Evolutionary conservation across 2,888 invertebrate genomes (phyloP).

Genomic region (Cheilosia vulpina): DNA sequence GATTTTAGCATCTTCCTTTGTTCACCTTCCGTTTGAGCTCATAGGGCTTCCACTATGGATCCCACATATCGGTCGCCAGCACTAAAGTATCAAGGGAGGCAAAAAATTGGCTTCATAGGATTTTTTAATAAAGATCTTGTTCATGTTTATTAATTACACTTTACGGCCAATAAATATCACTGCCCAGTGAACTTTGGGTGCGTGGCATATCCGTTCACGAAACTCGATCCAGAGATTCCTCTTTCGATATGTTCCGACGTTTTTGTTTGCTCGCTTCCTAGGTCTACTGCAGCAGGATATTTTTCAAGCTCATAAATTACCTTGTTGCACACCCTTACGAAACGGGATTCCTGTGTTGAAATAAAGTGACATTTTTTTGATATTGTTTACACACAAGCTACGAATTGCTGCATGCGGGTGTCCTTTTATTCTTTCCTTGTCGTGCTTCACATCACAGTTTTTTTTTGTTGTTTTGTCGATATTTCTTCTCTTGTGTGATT

Average conservation of each 20-base stretch:
- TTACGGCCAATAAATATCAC: conserved; percentile 55
- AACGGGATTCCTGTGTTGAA: conserved; percentile 67
- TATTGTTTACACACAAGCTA: conserved; percentile 73
- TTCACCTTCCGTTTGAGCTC: neutral
- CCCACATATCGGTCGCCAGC: neutral
- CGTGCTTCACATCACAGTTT: conserved; percentile 40
- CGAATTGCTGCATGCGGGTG: conserved; percentile 74
- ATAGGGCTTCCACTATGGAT: conserved; percentile 45
- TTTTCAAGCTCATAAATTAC: conserved; percentile 56
- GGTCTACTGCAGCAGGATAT: conserved; percentile 15
- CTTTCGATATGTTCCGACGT: conserved; percentile 35
- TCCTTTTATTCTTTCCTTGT: conserved; percentile 65
- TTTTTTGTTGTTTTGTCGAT: neutral
- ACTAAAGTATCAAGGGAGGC: conserved; percentile 28
- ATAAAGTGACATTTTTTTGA: conserved; percentile 61
- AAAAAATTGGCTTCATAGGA: conserved; percentile 30
- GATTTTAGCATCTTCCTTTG: neutral
- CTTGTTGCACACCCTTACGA: conserved; percentile 20
- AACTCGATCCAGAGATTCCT: conserved; percentile 62
- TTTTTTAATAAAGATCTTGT: conserved; percentile 44
- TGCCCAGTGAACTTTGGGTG: conserved; percentile 46
- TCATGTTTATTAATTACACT: conserved; percentile 19
- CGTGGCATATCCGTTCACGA: neutral
- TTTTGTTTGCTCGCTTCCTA: neutral
- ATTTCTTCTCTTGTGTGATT: conserved; percentile 54